Conservation (phyloP, 2,797 vertebrate species). For the Limnodromus scolopaceus region DNA sequence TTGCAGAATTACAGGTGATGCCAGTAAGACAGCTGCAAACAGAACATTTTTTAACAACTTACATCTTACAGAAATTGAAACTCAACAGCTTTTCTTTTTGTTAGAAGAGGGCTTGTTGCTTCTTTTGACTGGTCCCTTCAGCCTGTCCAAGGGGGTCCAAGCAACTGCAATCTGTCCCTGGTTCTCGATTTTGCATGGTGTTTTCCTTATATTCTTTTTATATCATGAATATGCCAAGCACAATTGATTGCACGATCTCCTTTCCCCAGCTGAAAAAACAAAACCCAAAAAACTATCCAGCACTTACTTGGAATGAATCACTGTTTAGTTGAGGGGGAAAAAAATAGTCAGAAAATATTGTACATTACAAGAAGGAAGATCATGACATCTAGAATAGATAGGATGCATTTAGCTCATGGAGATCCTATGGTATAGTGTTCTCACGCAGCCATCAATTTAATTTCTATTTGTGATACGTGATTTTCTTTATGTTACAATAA, state of each 20-base stretch:
- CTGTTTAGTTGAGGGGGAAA: fast-evolving
- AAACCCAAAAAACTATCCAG: background rate
- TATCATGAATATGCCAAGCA: background rate
- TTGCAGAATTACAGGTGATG: slow-evolving; percentile 28
- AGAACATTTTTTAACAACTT: background rate
- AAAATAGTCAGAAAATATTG: background rate
- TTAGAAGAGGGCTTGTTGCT: background rate
- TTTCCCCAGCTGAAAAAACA: background rate
- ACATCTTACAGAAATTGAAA: background rate
- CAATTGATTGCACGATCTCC: background rate
- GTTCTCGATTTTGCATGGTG: background rate
- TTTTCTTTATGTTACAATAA: background rate
- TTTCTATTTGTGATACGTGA: background rate
- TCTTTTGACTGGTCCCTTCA: background rate
- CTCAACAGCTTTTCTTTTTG: background rate
- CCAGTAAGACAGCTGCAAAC: background rate
- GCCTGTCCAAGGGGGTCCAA: background rate
- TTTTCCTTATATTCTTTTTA: background rate
- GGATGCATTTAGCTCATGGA: background rate
- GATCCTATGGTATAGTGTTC: background rate
- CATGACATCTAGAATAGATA: background rate
- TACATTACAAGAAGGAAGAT: background rate
- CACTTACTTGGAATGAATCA: background rate
- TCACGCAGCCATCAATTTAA: background rate
- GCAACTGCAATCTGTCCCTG: background rate